A percentile compares a stretch with the other conserved stretches of the same genome.
phyloP scores from a whole-genome alignment of 37 sponge, comb jelly and placozoan genomes.

The Agelas oroides region DNA sequence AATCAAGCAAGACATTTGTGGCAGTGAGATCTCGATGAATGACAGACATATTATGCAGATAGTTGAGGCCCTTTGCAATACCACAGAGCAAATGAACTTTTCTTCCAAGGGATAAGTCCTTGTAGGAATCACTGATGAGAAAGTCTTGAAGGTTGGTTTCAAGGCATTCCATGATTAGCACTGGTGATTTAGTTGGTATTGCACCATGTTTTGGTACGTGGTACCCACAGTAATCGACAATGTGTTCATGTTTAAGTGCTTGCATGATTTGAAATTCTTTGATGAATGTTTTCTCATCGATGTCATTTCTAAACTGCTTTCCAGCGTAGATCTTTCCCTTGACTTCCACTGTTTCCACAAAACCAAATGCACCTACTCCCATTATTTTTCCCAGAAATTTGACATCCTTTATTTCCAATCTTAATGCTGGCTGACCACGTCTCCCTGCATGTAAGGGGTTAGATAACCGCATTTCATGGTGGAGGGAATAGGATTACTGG shows the following conservation, averaged over 20 bases:
- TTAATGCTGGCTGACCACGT: too few relatives aligned
- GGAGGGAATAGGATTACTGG: too few relatives aligned
- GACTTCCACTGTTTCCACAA: neutral
- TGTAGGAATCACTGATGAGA: neutral
- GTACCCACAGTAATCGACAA: neutral
- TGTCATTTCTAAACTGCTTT: neutral
- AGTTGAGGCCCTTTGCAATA: neutral
- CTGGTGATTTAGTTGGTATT: neutral
- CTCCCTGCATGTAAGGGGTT: too few relatives aligned
- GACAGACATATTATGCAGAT: neutral
- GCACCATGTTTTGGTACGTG: neutral
- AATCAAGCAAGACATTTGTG: neutral
- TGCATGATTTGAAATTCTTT: neutral
- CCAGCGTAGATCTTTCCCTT: neutral
- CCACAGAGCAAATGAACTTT: neutral
- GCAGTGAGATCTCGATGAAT: slow-evolving; percentile 19
- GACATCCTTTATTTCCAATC: too few relatives aligned
- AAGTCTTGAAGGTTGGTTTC: neutral
- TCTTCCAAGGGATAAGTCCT: neutral
- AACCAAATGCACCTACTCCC: neutral
- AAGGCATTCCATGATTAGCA: neutral
- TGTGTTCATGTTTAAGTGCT: neutral
- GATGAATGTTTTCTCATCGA: neutral
- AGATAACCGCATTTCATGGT: too few relatives aligned
- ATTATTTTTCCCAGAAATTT: too few relatives aligned